phyloP scores from a whole-genome alignment of 2,113 vertebrate species.

The Lichenostomus cassidix region DNA sequence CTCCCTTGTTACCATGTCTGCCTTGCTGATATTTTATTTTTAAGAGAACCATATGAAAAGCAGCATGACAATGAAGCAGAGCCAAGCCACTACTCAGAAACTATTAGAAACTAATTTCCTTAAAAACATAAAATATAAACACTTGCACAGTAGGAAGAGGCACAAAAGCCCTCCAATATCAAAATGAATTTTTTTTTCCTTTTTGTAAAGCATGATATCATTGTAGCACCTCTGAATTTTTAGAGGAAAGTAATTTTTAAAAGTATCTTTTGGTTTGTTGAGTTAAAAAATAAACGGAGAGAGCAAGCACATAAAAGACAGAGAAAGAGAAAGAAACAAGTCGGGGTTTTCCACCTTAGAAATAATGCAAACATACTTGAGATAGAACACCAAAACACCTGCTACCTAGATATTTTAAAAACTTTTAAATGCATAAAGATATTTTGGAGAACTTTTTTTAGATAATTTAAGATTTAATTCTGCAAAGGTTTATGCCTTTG shows the following conservation, averaged over 20 bases:
- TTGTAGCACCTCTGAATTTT: neutral
- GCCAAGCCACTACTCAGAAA: constrained; percentile 42
- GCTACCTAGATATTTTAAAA: neutral
- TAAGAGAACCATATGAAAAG: constrained; percentile 11
- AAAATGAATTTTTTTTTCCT: neutral
- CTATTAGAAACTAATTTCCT: constrained; percentile 17
- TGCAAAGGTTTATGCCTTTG: neutral
- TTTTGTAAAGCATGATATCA: neutral
- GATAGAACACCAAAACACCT: neutral
- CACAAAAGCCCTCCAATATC: neutral
- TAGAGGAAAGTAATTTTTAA: neutral
- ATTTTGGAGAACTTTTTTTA: neutral
- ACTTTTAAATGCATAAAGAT: neutral
- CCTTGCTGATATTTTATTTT: neutral
- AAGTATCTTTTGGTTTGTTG: neutral
- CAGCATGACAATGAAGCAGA: neutral
- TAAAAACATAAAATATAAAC: constrained; percentile 22
- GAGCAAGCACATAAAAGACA: neutral
- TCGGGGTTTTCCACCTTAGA: neutral
- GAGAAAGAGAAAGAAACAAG: neutral
- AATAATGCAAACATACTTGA: neutral
- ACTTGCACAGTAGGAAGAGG: neutral
- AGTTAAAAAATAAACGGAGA: neutral
- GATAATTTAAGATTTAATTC: neutral
- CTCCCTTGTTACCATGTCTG: neutral